These are phyloP conservation scores for Acestrorhynchus altus DNA, from an alignment of 2,797 vertebrate genomes.

Conservation along the genomic window DNA sequence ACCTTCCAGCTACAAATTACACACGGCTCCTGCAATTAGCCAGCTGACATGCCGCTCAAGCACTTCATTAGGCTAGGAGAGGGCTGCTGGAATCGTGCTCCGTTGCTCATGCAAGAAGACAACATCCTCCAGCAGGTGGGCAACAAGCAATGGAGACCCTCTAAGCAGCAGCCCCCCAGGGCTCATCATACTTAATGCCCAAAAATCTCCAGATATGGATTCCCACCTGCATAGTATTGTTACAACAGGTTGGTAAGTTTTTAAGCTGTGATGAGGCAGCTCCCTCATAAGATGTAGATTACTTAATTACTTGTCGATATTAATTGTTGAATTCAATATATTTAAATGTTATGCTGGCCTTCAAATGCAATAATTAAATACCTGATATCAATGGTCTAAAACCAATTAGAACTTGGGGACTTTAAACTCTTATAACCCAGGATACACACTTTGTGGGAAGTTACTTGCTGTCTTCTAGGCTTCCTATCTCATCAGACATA, in stretches of 20 bases:
- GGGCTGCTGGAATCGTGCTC: constrained; percentile 19
- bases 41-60: constrained; percentile 63
- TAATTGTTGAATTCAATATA: too few species aligned
- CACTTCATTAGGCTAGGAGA: constrained; percentile 66
- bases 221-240: not conserved
- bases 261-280: not conserved
- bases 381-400: too few species aligned
- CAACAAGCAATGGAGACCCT: not conserved
- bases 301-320: not conserved
- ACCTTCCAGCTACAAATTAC: constrained; percentile 66
- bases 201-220: constrained; percentile 4
- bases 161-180: not conserved
- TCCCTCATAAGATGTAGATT: not conserved
- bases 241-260: not conserved
- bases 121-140: not conserved
- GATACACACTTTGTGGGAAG: too few species aligned
- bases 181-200: not conserved
- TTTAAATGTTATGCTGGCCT: too few species aligned
- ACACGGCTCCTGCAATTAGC: constrained; percentile 65
- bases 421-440: too few species aligned
- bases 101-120: not conserved
- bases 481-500: too few species aligned
- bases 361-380: too few species aligned
- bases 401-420: too few species aligned
- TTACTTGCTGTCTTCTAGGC: too few species aligned